Conservation (phyloP, 1,140 invertebrate genomes). For the Rhagoletis zephyria region DNA sequence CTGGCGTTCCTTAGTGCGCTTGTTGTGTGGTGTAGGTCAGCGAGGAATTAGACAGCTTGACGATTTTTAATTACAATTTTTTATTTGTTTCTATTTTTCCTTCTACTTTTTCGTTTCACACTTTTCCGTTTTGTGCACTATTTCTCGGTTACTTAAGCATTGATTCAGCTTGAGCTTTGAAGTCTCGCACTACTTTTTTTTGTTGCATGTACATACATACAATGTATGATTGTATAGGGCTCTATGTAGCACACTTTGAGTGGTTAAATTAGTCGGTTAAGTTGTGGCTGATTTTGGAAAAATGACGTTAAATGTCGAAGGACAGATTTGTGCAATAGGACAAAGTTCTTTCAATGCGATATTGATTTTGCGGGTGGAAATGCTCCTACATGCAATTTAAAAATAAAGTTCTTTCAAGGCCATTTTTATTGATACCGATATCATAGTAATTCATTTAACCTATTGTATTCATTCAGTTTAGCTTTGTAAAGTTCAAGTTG, state of each 20-base stretch:
- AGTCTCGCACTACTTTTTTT: not conserved
- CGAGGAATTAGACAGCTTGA: conserved; percentile 27
- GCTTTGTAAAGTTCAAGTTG: too few relatives aligned
- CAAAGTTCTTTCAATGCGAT: too few relatives aligned
- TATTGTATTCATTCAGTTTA: too few relatives aligned
- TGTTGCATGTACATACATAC: not conserved
- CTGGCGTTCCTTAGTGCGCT: not conserved
- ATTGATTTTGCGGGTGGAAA: too few relatives aligned
- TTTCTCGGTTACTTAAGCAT: not conserved
- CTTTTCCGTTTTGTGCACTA: not conserved
- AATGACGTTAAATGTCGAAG: not conserved
- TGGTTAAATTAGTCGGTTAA: not conserved
- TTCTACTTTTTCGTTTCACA: not conserved
- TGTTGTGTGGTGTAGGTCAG: conserved; percentile 25
- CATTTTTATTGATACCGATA: too few relatives aligned
- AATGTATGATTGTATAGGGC: not conserved
- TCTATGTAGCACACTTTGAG: not conserved
- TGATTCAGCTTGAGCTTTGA: not conserved
- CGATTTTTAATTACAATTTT: conserved; percentile 43
- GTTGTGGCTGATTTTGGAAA: not conserved
- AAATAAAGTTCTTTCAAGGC: too few relatives aligned
- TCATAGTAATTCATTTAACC: too few relatives aligned
- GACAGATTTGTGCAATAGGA: not conserved
- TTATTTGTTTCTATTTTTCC: not conserved
- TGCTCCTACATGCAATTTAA: too few relatives aligned